A percentile compares a stretch with the other conserved stretches of the same genome.
Evolutionary conservation across 2,797 vertebrate species (phyloP).

Genomic region (Hozukius guyotensis): DNA sequence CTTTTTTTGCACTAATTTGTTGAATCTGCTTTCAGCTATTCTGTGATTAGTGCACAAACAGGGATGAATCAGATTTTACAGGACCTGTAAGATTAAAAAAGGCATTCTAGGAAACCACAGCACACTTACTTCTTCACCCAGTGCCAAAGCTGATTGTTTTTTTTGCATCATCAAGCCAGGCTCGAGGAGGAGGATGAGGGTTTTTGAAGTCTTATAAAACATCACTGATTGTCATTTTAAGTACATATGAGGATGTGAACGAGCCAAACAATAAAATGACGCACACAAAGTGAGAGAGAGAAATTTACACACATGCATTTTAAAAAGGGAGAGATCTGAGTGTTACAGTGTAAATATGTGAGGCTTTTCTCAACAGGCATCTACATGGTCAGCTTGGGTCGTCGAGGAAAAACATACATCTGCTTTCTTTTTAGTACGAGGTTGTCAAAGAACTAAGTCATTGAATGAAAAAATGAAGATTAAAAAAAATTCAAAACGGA

Average conservation of each 20-base stretch:
- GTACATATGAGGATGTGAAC: background rate
- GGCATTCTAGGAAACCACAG: constrained; percentile 54
- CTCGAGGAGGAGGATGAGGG: background rate
- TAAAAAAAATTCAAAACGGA: constrained; percentile 52
- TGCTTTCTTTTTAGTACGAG: constrained; percentile 71
- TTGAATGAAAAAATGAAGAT: constrained; percentile 51
- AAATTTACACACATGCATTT: constrained; percentile 24
- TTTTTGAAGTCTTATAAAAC: background rate
- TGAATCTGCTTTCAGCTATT: background rate
- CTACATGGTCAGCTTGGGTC: constrained; percentile 45
- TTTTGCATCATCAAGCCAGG: constrained; percentile 8
- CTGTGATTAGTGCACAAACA: constrained; percentile 23
- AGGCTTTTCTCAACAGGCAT: constrained; percentile 62
- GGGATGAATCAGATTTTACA: background rate
- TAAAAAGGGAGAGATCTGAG: constrained; percentile 23
- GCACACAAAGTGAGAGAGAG: background rate
- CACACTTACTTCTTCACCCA: constrained; percentile 68
- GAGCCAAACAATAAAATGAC: background rate
- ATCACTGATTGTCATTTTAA: constrained; percentile 22
- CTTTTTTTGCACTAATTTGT: constrained; percentile 11
- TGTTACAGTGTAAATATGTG: constrained; percentile 71
- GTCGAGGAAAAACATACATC: constrained; percentile 47
- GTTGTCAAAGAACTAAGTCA: constrained; percentile 46
- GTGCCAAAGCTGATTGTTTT: constrained; percentile 74
- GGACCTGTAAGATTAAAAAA: constrained; percentile 31